Percentiles rank a stretch among this genome's conserved stretches.
Evolutionary conservation across 53 echinoderm and acorn worm genomes (phyloP).

Genomic region (Holothuria scabra): DNA sequence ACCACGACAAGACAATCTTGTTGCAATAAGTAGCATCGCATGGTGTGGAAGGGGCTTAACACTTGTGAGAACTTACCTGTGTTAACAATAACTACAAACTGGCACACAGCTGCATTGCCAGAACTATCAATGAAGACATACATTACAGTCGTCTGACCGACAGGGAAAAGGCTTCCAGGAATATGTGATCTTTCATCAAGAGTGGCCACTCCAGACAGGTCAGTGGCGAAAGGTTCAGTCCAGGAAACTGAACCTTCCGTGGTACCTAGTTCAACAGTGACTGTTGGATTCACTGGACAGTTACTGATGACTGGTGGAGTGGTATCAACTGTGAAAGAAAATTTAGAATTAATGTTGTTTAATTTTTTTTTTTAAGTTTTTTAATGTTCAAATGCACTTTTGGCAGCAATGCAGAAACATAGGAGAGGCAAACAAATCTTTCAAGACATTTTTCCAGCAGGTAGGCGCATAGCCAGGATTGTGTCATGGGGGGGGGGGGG

Average conservation of each 20-base stretch:
- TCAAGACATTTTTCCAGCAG: too few relatives aligned
- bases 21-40: too few relatives aligned
- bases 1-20: too few relatives aligned
- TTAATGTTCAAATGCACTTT: too few relatives aligned
- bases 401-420: too few relatives aligned
- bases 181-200: background rate
- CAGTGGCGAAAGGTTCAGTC: constrained; percentile 22
- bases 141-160: background rate
- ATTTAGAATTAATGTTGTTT: too few relatives aligned
- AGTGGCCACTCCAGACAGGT: background rate
- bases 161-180: background rate
- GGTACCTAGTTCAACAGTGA: background rate
- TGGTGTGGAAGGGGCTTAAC: too few relatives aligned
- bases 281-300: constrained; percentile 55
- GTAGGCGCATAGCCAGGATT: too few relatives aligned
- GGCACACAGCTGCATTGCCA: constrained; percentile 17
- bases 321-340: constrained; percentile 60
- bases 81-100: background rate
- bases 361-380: too few relatives aligned
- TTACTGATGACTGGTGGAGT: constrained; percentile 51
- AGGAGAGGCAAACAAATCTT: too few relatives aligned
- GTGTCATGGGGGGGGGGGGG: too few relatives aligned
- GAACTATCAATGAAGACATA: constrained; percentile 10
- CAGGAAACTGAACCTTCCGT: background rate
- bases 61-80: background rate